Conservation (phyloP, 2,888 invertebrate species). For the Mythimna pallens region DNA sequence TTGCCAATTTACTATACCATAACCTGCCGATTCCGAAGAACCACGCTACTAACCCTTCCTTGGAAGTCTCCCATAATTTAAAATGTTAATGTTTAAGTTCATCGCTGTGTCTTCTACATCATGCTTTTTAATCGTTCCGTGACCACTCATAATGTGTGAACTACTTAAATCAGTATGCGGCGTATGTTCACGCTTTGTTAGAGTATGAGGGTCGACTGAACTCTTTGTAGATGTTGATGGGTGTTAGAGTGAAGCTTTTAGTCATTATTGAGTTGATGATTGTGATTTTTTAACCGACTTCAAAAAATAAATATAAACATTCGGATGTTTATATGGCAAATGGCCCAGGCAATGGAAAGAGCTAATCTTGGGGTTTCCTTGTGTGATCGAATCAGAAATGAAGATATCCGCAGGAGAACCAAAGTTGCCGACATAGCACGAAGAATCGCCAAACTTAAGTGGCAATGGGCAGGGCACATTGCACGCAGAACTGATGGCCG, state of each 20-base stretch:
- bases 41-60: neutral
- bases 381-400: too few relatives aligned
- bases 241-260: neutral
- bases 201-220: constrained; percentile 19
- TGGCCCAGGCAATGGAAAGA: too few relatives aligned
- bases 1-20: neutral
- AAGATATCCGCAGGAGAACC: too few relatives aligned
- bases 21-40: neutral
- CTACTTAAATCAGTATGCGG: constrained; percentile 32
- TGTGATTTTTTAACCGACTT: too few relatives aligned
- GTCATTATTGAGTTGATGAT: too few relatives aligned
- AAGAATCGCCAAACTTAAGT: too few relatives aligned
- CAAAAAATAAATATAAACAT: too few relatives aligned
- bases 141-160: constrained; percentile 56
- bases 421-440: too few relatives aligned
- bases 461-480: too few relatives aligned
- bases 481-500: too few relatives aligned
- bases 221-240: neutral
- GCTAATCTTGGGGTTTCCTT: too few relatives aligned
- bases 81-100: constrained; percentile 43
- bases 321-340: too few relatives aligned
- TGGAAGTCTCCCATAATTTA: constrained; percentile 12
- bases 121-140: constrained; percentile 57
- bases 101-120: constrained; percentile 18
- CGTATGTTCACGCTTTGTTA: constrained; percentile 3